phyloP scores from a whole-genome alignment of 1,140 invertebrate species.

The Stegodyphus dumicola region DNA sequence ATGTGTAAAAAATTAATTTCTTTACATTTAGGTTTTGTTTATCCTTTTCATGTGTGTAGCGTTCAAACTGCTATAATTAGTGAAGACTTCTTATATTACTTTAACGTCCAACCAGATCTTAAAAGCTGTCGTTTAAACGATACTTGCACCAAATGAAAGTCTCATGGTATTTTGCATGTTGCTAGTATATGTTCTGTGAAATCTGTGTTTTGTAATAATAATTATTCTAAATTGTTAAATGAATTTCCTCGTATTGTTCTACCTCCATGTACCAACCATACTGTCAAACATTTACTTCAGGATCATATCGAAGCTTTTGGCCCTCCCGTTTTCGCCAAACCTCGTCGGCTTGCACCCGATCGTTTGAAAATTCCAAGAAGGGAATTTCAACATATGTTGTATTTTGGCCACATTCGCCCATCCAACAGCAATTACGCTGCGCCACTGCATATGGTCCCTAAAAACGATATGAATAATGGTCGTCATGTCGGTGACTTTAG shows the following conservation, averaged over 20 bases:
- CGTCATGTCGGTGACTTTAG: conserved; percentile 64
- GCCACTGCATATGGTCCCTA: conserved; percentile 64
- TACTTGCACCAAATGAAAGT: neutral
- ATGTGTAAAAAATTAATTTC: too few species aligned
- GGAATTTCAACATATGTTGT: conserved; percentile 50
- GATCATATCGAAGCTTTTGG: conserved; percentile 58
- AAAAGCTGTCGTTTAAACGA: conserved; percentile 8
- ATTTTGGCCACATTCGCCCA: conserved; percentile 48
- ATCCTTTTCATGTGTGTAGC: too few species aligned
- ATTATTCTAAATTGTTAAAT: conserved; percentile 10
- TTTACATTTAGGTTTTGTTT: too few species aligned
- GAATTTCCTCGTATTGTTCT: conserved; percentile 22
- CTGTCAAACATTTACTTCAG: conserved; percentile 34
- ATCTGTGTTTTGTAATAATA: neutral
- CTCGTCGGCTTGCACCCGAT: conserved; percentile 46
- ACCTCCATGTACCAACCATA: neutral
- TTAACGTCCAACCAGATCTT: conserved; percentile 38
- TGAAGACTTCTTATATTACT: conserved; percentile 54
- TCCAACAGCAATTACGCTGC: conserved; percentile 55
- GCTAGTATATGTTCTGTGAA: conserved; percentile 9
- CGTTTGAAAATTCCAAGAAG: conserved; percentile 44
- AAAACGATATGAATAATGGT: conserved; percentile 61
- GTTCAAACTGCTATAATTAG: too few species aligned
- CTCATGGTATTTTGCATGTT: neutral
- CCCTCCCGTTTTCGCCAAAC: conserved; percentile 24